Evolutionary conservation across 2,888 invertebrate species (phyloP), one percentile per base, ranked within the genome.

Genomic region (Cetonia aurata): DNA sequence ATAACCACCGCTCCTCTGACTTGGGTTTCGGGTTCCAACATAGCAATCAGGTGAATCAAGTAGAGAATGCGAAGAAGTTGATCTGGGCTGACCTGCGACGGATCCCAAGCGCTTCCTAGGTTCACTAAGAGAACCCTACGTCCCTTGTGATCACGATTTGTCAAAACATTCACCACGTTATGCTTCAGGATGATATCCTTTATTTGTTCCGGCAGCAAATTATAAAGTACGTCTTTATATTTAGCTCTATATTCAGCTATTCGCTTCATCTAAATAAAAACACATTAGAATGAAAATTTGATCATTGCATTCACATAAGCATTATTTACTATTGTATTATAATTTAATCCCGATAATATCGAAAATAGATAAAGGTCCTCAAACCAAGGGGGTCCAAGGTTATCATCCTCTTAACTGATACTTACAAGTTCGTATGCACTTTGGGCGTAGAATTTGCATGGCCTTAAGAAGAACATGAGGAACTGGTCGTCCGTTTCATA

Each of bases 381-480:
- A n/a, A n/a, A n/a, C n/a, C n/a, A n/a, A n/a, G n/a, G n/a, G n/a
- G n/a, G n/a, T 9, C 37, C 37, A 37, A 37, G 37, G 37, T 52
- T 6, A 17, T 6, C 2, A 52, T 52, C 9, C 4, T 17, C 48
- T 52, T 52, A 52, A 12, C 31, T 57, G 17, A 31, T 66, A 86
- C 90, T 90, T 82, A 93, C 93, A 87, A 95, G 85, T 79, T 91
- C 91, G 69, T 91, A 85, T 0, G 95, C 95, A 84, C 94, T 93
- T 78, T 94, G 88, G 0, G 94, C 91, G 77, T 95, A 94, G 86
- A 89, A 95, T 83, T 95, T 95, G 85, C 92, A 92, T 31, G 94
- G 93, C 71, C 95, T 88, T 71, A 95, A 85, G 80, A 93, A 94
- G 73, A 93, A 91, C 12, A 90, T 86, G 8, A 95, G 87, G 50